Conservation (phyloP, 1,140 invertebrate genomes). For the Eumeta japonica region DNA sequence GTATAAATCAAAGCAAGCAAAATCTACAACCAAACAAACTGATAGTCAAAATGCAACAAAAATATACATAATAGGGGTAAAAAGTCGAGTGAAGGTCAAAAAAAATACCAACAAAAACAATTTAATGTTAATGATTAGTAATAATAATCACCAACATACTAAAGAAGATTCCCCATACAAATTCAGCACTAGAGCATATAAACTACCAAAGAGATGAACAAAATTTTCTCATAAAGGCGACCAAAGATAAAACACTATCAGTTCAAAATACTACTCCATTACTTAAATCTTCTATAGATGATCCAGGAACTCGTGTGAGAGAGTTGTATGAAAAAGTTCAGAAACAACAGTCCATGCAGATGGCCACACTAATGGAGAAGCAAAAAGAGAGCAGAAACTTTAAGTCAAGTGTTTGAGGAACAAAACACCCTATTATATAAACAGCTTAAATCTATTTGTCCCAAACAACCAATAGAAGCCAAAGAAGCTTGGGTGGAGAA, state of each 20-base stretch:
- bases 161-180: conserved; percentile 15
- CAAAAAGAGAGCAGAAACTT: conserved; percentile 60
- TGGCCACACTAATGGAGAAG: conserved; percentile 58
- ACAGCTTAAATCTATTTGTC: conserved; percentile 57
- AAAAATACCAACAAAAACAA: no score
- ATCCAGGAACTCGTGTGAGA: conserved; percentile 34
- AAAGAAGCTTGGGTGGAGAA: conserved; percentile 41
- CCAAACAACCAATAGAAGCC: conserved; percentile 33
- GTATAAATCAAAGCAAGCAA: no score
- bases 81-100: no score
- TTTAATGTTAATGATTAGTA: conserved; percentile 8
- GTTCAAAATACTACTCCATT: no score
- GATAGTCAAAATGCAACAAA: no score
- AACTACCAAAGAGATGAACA: conserved; percentile 7
- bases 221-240: no score
- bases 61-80: no score
- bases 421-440: conserved; percentile 60
- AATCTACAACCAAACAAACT: no score
- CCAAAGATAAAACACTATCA: no score
- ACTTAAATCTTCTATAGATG: no score
- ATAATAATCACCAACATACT: conserved; percentile 6
- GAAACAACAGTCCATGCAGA: conserved; percentile 61
- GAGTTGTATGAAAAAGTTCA: conserved; percentile 59
- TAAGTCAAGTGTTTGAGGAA: conserved; percentile 62
- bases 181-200: conserved; percentile 5